Percentiles rank a stretch among this genome's conserved stretches.
phyloP scores from a whole-genome alignment of 2,888 invertebrate genomes.

The Polydesmus complanatus region DNA sequence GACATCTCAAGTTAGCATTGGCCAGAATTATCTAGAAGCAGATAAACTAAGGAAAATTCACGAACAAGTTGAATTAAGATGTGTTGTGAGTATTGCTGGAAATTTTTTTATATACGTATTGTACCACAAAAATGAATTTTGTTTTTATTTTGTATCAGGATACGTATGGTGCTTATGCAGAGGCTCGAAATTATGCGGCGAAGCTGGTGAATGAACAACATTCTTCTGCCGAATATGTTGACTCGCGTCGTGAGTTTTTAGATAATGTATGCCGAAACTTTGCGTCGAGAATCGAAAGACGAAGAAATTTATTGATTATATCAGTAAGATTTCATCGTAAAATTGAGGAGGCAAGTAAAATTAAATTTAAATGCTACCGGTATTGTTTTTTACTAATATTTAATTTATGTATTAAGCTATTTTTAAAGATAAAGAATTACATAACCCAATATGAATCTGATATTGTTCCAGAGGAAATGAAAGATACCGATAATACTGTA shows the following conservation, averaged over 20 bases:
- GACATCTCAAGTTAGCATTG: conserved; percentile 54
- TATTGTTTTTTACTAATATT: background rate
- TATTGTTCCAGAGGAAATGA: background rate
- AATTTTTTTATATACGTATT: background rate
- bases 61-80: conserved; percentile 57
- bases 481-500: too few relatives aligned
- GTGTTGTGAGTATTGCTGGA: conserved; percentile 40
- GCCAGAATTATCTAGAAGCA: conserved; percentile 46
- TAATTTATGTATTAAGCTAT: background rate
- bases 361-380: background rate
- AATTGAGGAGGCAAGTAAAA: conserved; percentile 46
- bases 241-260: conserved; percentile 64
- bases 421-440: background rate
- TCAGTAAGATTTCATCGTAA: conserved; percentile 60
- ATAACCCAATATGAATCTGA: background rate
- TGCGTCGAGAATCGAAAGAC: conserved; percentile 54
- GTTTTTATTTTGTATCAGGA: conserved; percentile 37
- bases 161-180: conserved; percentile 63
- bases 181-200: conserved; percentile 56
- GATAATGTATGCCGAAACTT: conserved; percentile 65
- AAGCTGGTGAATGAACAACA: conserved; percentile 35
- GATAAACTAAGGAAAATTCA: conserved; percentile 57
- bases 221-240: conserved; percentile 45
- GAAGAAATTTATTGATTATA: conserved; percentile 57
- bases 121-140: background rate